Evolutionary conservation across 2,113 vertebrate species (phyloP).

Genomic region (Saguinus midas): DNA sequence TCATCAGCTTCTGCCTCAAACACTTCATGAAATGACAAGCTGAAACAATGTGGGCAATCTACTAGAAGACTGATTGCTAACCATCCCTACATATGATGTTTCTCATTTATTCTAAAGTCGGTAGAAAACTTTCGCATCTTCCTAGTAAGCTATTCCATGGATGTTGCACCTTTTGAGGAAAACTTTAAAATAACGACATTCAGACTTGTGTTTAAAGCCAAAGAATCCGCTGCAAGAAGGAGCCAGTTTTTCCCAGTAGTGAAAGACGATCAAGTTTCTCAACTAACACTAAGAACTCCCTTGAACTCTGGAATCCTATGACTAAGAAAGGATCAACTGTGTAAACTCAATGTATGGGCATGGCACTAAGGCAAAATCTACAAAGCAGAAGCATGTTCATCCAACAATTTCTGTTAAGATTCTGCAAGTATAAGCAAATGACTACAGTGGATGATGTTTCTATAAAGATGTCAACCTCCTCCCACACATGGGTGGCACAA

Average conservation of each 20-base stretch:
- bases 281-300: constrained; percentile 51
- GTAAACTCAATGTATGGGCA: constrained; percentile 73
- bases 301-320: constrained; percentile 72
- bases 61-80: constrained; percentile 5
- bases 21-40: constrained; percentile 69
- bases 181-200: constrained; percentile 76
- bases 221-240: constrained; percentile 71
- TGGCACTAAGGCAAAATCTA: constrained; percentile 73
- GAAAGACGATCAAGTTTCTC: constrained; percentile 68
- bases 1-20: constrained; percentile 75
- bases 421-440: constrained; percentile 79
- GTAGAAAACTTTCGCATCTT: constrained; percentile 60
- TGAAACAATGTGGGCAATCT: constrained; percentile 15
- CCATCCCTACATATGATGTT: constrained; percentile 12
- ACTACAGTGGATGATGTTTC: constrained; percentile 74
- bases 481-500: constrained; percentile 71
- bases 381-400: constrained; percentile 69
- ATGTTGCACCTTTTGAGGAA: constrained; percentile 74
- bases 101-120: constrained; percentile 61
- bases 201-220: constrained; percentile 72
- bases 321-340: constrained; percentile 67
- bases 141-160: constrained; percentile 57
- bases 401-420: constrained; percentile 73
- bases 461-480: constrained; percentile 78
- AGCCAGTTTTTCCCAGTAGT: constrained; percentile 69